These are phyloP conservation scores for Drosophila mayri DNA, from an alignment of 1,140 invertebrate genomes.

Conservation along the genomic window DNA sequence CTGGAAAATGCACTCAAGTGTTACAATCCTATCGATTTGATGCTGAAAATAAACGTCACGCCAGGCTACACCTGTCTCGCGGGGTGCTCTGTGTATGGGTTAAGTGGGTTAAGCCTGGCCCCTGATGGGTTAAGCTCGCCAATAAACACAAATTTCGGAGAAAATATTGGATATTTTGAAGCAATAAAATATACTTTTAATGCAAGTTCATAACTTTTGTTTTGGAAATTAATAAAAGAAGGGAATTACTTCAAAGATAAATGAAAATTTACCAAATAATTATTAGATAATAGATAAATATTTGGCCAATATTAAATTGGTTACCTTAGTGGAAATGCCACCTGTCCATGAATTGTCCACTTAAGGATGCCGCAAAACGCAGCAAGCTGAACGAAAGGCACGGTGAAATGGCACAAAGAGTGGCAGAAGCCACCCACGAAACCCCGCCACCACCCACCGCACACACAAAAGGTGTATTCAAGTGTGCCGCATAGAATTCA, in stretches of 20 bases:
- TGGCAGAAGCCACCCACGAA: conserved; percentile 5
- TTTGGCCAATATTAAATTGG: neutral
- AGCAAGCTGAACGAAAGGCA: neutral
- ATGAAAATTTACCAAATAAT: too few species aligned
- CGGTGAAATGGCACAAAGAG: conserved; percentile 16
- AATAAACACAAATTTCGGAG: neutral
- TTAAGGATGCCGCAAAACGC: neutral
- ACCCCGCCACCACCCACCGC: conserved; percentile 4
- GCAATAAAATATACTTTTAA: neutral
- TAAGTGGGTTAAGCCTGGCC: conserved; percentile 5
- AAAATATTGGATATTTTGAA: neutral
- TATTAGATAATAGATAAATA: too few species aligned
- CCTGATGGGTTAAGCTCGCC: neutral
- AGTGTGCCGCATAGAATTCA: conserved; percentile 65
- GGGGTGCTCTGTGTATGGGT: neutral
- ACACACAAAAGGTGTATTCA: conserved; percentile 55
- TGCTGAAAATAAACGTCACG: conserved; percentile 69
- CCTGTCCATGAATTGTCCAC: neutral
- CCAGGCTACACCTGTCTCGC: conserved; percentile 11
- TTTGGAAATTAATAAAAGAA: neutral
- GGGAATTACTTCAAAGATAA: neutral
- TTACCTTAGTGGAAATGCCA: neutral
- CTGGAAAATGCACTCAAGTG: conserved; percentile 72
- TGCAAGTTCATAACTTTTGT: neutral
- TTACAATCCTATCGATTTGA: conserved; percentile 77